Base-by-base conservation (phyloP, 2,888 invertebrate species). In the Myopa tessellatipennis region DNA sequence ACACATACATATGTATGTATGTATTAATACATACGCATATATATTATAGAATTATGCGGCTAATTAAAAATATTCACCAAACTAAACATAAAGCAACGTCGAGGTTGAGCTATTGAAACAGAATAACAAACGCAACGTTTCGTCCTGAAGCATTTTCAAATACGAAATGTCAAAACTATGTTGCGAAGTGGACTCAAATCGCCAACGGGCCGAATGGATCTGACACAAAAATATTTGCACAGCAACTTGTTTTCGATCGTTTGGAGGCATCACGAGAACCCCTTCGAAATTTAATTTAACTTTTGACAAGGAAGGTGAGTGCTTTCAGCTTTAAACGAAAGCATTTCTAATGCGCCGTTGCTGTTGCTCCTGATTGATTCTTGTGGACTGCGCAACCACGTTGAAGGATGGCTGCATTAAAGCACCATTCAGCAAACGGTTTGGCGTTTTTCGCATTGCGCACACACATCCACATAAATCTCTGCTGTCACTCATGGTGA, bases 171-270 rank as follows among this genome's bases (percentile, higher is more conserved):
- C 81, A 76, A 80, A 80, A 82, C 79, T 79, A 81, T 55, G 74
- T 58, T 65, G 52, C 78, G 18, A 74, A 79, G 71, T 26, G 65
- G 75, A 77, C 55, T 72, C 68, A 73, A 78, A 78, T 58, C 79
- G 81, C 82, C 77, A 55, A 58, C 71, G 81, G 82, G 80, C 72
- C 74, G 72, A 81, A 77, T 82, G 80, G 79, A 79, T 78, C 78
- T 82, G 82, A 81, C 82, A 82, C 81, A 73, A 80, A 70, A 80
- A 78, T 79, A 79, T 81, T 79, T 78, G 76, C 77, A 78, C 79
- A 40, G 74, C 50, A 75, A 73, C 73, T 61, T 61, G n/a, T 10
- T 73, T 38, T n/a, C 45, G 60, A 38, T 16, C 26, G 12, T 34
- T 14, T 14, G 52, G 52, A 69, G 45, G 68, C 18, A 18, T 6